A percentile compares a stretch with the other conserved stretches of the same genome.
Evolutionary conservation across 2,797 vertebrate species (phyloP).

Genomic region (Aphelocoma californica): DNA sequence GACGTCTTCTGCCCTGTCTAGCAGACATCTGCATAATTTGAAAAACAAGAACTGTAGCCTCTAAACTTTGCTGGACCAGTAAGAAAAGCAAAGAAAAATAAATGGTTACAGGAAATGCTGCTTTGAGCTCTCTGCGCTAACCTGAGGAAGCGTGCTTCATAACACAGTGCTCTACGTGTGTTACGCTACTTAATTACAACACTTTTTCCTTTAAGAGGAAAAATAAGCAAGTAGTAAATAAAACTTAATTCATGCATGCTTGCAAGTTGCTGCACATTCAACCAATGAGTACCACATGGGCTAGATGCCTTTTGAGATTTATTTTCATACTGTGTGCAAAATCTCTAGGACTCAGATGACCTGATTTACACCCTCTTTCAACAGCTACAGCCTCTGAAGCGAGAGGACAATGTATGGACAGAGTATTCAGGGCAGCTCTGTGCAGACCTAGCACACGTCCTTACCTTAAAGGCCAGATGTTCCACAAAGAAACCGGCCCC

Average conservation of each 20-base stretch:
- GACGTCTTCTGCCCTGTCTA: not conserved
- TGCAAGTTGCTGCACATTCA: not conserved
- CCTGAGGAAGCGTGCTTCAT: not conserved
- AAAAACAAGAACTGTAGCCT: not conserved
- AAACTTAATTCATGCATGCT: not conserved
- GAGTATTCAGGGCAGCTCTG: not conserved
- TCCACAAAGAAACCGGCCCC: slow-evolving; percentile 91
- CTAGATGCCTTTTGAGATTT: not conserved
- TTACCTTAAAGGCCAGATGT: slow-evolving; percentile 96
- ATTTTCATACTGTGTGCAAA: not conserved
- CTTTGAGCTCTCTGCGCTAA: not conserved
- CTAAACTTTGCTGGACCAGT: not conserved
- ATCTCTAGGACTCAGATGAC: not conserved
- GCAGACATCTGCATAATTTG: not conserved
- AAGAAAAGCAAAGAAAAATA: not conserved
- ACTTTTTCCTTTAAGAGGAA: not conserved
- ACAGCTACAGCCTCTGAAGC: accelerated
- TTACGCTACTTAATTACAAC: not conserved
- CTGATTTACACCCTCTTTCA: not conserved
- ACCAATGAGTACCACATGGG: not conserved
- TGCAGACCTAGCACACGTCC: not conserved
- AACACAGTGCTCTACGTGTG: accelerated
- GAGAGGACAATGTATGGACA: accelerated
- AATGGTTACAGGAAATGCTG: not conserved
- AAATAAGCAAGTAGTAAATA: not conserved